Evolutionary conservation across 1,140 invertebrate species (phyloP).

Genomic region (Coptotermes formosanus): DNA sequence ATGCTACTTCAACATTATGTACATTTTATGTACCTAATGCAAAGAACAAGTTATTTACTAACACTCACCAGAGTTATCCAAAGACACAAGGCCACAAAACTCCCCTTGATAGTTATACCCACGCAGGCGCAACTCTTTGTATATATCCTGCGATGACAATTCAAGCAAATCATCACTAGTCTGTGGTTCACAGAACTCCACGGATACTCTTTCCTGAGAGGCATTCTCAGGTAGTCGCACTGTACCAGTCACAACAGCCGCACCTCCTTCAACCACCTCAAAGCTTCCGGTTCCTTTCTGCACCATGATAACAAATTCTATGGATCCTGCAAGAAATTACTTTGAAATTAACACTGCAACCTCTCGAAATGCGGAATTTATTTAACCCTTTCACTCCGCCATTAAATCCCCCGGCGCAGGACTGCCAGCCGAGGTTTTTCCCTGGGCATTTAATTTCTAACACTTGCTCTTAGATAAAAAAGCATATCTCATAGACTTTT

Average conservation of each 20-base stretch:
- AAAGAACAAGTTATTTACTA: neutral
- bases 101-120: conserved; percentile 91
- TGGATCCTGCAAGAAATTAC: conserved; percentile 42
- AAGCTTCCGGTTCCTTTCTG: conserved; percentile 80
- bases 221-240: conserved; percentile 57
- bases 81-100: conserved; percentile 76
- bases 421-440: too few relatives aligned
- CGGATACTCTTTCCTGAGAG: conserved; percentile 46
- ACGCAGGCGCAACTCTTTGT: conserved; percentile 88
- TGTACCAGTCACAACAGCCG: conserved; percentile 73
- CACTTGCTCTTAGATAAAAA: too few relatives aligned
- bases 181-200: conserved; percentile 43
- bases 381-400: too few relatives aligned
- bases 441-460: too few relatives aligned
- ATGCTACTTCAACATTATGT: too few relatives aligned
- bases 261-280: conserved; percentile 78
- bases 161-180: conserved; percentile 39
- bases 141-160: conserved; percentile 76
- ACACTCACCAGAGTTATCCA: conserved; percentile 62
- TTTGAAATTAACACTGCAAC: neutral
- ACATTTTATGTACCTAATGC: too few relatives aligned
- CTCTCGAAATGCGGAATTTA: too few relatives aligned
- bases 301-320: conserved; percentile 79
- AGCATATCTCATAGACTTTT: too few relatives aligned
- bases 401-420: too few relatives aligned